Evolutionary conservation across 1,140 invertebrate species (phyloP), one percentile per base, ranked within the genome.

Genomic region (Calephelis virginiensis): DNA sequence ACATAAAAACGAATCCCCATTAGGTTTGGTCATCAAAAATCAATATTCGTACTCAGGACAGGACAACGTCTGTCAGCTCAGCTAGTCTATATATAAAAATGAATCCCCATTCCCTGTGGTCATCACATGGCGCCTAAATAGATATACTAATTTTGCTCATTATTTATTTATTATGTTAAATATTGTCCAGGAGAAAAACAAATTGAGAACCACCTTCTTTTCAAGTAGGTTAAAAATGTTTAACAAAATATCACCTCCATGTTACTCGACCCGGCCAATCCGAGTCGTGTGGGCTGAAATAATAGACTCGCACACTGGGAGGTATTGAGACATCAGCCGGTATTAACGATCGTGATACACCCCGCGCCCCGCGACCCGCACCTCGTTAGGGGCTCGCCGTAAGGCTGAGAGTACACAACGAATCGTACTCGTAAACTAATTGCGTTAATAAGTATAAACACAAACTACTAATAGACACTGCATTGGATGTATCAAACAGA

Each of bases 311-410:
- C 85, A 76, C 84, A 76, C 84, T 91, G 91, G 91, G 90, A 91
- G 91, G 90, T 91, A 92, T 91, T 91, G 88, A 92, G 91, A 91
- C 91, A 91, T 92, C 90, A 92, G 84, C 76, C 78, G 75, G 81
- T 85, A 89, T 86, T 89, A 88, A 83, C 75, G 80, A 73, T 80
- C 77, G 76, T 79, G 81, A 78, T 79, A 71, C 74, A 43, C 60
- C 67, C 47, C 67, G 66, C 46, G 40, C 50, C 48, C 49, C 63
- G 43, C 61, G 46, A 53, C 48, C 49, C 63, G 47, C 61, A 49
- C 53, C 71, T 72, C 68, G 66, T 76, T 75, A 74, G 69, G 61
- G 47, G 14, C 0, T 6, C 50, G 28, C 68, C 63, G 60, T 61
- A 40, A 61, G n/a, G 60, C 43, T 13, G 28, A 45, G 60, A 45